These are phyloP conservation scores for Dasypogon diadema DNA, from an alignment of 2,888 invertebrate genomes.

Conservation along the genomic window DNA sequence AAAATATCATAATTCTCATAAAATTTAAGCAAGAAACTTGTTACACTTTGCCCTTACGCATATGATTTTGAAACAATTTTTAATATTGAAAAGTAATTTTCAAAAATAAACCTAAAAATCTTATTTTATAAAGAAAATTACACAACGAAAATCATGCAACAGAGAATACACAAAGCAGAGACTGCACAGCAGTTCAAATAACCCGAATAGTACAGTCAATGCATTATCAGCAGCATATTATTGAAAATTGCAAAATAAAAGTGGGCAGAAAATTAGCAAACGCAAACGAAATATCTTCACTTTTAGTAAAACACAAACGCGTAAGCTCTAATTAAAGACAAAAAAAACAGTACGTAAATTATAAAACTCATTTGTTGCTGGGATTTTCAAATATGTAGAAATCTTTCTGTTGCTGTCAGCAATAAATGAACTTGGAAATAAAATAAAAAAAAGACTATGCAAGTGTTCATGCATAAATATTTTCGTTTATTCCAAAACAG, in stretches of 20 bases:
- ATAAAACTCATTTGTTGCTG: background rate
- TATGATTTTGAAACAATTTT: constrained; percentile 2
- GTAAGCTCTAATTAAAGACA: background rate
- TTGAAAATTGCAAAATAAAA: constrained; percentile 1
- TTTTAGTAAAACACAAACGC: background rate
- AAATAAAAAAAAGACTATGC: constrained; percentile 20
- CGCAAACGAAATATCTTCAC: background rate
- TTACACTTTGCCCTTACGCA: background rate
- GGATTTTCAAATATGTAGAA: background rate
- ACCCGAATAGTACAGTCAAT: constrained; percentile 7
- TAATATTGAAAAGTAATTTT: background rate
- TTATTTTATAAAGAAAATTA: background rate
- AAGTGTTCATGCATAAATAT: constrained; percentile 37
- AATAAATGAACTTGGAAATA: background rate
- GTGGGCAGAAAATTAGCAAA: background rate
- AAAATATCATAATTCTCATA: no score
- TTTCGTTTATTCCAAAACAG: constrained; percentile 40
- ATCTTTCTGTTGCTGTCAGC: background rate
- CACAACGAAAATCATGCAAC: constrained; percentile 24
- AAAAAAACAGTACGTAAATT: background rate
- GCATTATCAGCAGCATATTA: background rate
- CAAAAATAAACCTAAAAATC: constrained; percentile 1
- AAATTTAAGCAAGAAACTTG: no score
- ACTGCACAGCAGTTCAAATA: constrained; percentile 24
- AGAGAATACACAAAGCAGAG: constrained; percentile 5